Base-by-base conservation (phyloP, 2,888 invertebrate species). In the Ptilodon capucinus region DNA sequence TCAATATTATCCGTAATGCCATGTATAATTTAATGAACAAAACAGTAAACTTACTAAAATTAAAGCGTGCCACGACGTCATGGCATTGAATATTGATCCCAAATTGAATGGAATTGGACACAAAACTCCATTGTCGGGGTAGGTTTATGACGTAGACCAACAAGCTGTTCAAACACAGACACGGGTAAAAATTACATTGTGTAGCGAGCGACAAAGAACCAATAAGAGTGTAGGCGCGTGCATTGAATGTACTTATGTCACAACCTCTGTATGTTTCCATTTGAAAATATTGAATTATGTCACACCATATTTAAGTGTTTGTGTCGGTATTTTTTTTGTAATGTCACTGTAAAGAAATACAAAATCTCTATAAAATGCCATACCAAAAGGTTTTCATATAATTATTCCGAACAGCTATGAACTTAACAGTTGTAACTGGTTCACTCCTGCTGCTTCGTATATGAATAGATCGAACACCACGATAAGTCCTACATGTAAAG, bases 111-210 rank as follows among this genome's bases (percentile, higher is more conserved):
- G n/a, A 6, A 48, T 39, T 54, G 21, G 40, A 28, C 14, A 46
- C 1, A 18, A 41, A 45, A 62, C 49, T 4, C 19, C 48, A 48
- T 35, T 34, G 42, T 48, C 40, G 30, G 34, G 46, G 48, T 51
- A 51, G 50, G 45, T 50, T 53, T 45, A 51, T 56, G 52, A 54
- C 45, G 55, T 48, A 46, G 57, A 62, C 61, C 63, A 69, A 48
- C 69, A 67, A 64, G 52, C 74, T 76, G 76, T 55, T 43, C 54
- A 75, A 76, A 76, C 57, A 73, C 64, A 71, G 71, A 63, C 63
- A 50, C 46, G 48, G 44, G 59, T 56, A 61, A 60, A 64, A 66
- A 61, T 47, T 46, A 61, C 45, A 48, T 39, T 60, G 51, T 50
- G 44, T 55, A 57, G 45, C 48, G 48, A 57, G 45, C 48, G 48